phyloP scores from a whole-genome alignment of 92 coral and sea anemone genomes.

The Bergia puertoricense region DNA sequence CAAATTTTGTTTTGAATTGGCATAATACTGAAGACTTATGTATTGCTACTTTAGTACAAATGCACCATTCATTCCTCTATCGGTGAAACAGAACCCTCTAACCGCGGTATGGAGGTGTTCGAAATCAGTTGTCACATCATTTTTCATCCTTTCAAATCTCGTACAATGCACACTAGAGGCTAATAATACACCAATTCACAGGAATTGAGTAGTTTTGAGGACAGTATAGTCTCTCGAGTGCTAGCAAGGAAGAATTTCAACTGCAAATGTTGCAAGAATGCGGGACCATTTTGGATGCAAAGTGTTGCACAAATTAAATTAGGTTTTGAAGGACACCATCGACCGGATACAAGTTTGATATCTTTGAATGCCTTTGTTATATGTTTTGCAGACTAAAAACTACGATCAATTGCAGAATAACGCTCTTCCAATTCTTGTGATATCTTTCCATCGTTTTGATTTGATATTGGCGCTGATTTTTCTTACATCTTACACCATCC shows the following conservation, averaged over 20 bases:
- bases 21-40: not conserved
- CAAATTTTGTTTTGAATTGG: slow-evolving; percentile 4
- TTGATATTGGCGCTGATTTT: not conserved
- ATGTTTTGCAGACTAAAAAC: slow-evolving; percentile 36
- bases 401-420: slow-evolving; percentile 24
- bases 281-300: not conserved
- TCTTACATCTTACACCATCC: not conserved
- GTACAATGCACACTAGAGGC: slow-evolving; percentile 18
- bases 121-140: slow-evolving; percentile 39
- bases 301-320: slow-evolving; percentile 42
- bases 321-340: slow-evolving; percentile 28
- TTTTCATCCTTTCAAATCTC: slow-evolving; percentile 38
- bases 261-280: slow-evolving; percentile 3
- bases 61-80: slow-evolving; percentile 28
- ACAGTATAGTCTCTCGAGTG: not conserved
- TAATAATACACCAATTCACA: slow-evolving; percentile 3
- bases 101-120: slow-evolving; percentile 28
- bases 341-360: slow-evolving; percentile 36
- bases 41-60: not conserved
- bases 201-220: not conserved
- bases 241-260: not conserved
- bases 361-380: slow-evolving; percentile 31
- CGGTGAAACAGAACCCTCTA: slow-evolving; percentile 30
- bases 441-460: not conserved
- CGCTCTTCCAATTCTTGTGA: not conserved